Conservation (phyloP, 2,113 vertebrate genomes). For the Polyodon spathula region DNA sequence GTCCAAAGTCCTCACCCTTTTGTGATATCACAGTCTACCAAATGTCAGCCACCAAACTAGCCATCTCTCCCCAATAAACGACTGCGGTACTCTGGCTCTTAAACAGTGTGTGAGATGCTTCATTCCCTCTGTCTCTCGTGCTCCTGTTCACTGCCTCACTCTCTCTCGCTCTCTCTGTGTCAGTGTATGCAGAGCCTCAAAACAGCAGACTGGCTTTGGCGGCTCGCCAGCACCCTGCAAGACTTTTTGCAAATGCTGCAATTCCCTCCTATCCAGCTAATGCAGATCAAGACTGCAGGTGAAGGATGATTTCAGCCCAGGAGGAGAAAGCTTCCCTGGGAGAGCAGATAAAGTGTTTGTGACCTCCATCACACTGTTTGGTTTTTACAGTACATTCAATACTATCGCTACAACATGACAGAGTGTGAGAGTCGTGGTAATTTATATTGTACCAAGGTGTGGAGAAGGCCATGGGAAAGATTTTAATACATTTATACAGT, state of each 20-base stretch:
- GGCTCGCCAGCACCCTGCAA: constrained; percentile 49
- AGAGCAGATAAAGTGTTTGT: neutral
- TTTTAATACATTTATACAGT: no score
- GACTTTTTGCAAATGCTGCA: constrained; percentile 55
- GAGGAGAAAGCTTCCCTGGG: constrained; percentile 1
- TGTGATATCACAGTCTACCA: constrained; percentile 49
- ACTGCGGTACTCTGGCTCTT: constrained; percentile 25
- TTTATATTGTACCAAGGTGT: no score
- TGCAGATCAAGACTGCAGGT: constrained; percentile 43
- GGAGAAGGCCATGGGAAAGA: no score
- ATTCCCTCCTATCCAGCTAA: constrained; percentile 46
- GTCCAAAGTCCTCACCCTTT: constrained; percentile 54
- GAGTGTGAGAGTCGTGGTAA: no score
- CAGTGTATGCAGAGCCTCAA: constrained; percentile 16
- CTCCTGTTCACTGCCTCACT: neutral
- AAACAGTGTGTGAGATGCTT: constrained; percentile 30
- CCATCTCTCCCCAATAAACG: neutral
- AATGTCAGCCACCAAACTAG: constrained; percentile 5
- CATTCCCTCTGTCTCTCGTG: constrained; percentile 7
- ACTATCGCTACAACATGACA: no score
- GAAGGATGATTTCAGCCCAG: constrained; percentile 32
- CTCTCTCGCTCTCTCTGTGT: constrained; percentile 13
- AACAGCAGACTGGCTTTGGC: constrained; percentile 46
- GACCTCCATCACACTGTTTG: no score
- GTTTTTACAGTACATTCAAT: no score